Evolutionary conservation across 2,113 vertebrate genomes (phyloP), one percentile per base, ranked within the genome.

Genomic region (Prinia subflava): DNA sequence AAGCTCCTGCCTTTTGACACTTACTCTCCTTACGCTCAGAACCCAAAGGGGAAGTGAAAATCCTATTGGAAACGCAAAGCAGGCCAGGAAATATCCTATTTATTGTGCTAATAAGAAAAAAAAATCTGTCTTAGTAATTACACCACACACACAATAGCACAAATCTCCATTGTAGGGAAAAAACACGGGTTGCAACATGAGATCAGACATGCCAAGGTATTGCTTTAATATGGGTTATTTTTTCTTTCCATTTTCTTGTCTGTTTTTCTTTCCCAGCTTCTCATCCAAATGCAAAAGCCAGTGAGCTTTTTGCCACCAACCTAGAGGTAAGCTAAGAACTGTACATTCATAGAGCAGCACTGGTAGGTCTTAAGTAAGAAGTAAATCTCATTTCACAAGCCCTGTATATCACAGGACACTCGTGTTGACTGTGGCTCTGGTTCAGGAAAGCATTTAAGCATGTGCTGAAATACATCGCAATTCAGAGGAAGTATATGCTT

Each of bases 21-120:
- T 93, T 96, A 95, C 96, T 96, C 83, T 90, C 65, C 68, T 94
- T 95, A 95, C 74, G 0, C 73, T 62, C 46, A 79, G 83, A 92
- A 90, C 79, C 96, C 92, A 96, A 90, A 94, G 35, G 93, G 79
- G 95, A 97, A 97, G 92, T 90, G 92, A 97, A 97, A 97, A 90
- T 85, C 96, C 83, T 92, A 97, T 76, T 95, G 9, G 42, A 97
- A 96, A 89, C 0, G 5, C 93, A 95, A 89, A 86, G 53, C 56
- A 93, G 93, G 94, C 79, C 95, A 97, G 92, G 94, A 98, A 98
- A 97, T 96, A 92, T 92, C 95, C 89, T 97, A 95, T 96, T 97
- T 97, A 97, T 92, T 95, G 90, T 84, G 49, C 87, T 52, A 89
- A 91, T 95, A 90, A 75, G 93, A 79, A 83, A 77, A 87, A 89